Base-by-base conservation (phyloP, 2,888 invertebrate genomes). In the Corbicula japonica region DNA sequence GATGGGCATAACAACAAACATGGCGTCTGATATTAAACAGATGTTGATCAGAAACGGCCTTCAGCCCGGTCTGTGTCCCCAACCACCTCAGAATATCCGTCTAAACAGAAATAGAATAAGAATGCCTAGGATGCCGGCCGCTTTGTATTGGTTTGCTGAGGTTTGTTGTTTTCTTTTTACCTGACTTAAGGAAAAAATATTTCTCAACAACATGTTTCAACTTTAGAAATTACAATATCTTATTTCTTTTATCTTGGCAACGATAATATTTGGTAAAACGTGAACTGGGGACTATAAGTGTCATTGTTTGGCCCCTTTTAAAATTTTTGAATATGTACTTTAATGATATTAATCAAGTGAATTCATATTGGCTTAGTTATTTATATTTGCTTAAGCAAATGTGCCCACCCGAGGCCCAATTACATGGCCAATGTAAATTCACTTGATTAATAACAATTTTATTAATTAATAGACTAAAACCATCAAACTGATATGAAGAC, bases 141-240 rank as follows among this genome's bases (percentile, higher is more conserved):
- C 78, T 23, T 66, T 89, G 41, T 69, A 72, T 32, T 88, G 78
- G 70, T 86, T 89, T 52, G 87, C 87, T 28, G 80, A 76, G 61
- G 89, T 89, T 21, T 34, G 48, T 48, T 58, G 5, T 18, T 48
- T 48, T 48, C 8, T 38, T 15, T 12, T 38, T 38, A 12, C 8
- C 41, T 38, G 8, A 15, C 10, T 54, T 54, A 15, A 15, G 26
- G 10, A 1, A 30, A 28, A 8, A 21, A n/a, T 21, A n/a, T 8
- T 48, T n/a, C 12, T n/a, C 12, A 5, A 6, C 5, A 6, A 26
- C 15, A 52, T 26, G 3, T 26, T 15, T 26, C 5, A 26, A 15
- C 28, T 15, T 26, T 28, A 26, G 3, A 52, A 52, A 52, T 15
- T 26, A 26, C 52, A 15, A 6, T 5, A 52, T n/a, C n/a, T n/a